Evolutionary conservation across 2,113 vertebrate genomes (phyloP).

Genomic region (Aramus guarauna): DNA sequence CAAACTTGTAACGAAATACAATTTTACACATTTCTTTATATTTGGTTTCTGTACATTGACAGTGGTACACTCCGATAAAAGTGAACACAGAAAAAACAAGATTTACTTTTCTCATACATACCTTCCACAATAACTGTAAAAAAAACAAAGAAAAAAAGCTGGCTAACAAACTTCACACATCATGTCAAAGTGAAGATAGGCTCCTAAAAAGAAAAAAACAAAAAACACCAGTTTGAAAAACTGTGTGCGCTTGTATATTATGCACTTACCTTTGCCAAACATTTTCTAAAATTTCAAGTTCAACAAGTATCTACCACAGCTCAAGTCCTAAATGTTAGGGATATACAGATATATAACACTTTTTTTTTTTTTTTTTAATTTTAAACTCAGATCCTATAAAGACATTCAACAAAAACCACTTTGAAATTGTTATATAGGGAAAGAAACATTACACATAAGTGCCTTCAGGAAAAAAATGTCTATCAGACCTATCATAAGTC

Average conservation of each 20-base stretch:
- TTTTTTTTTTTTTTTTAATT: neutral
- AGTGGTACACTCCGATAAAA: neutral
- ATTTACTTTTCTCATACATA: conserved; percentile 1
- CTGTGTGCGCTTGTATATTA: accelerated
- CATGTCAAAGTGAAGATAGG: conserved; percentile 25
- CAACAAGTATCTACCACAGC: neutral
- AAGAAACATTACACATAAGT: neutral
- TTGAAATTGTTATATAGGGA: neutral
- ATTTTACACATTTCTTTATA: neutral
- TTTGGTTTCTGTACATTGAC: neutral
- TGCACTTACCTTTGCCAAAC: neutral
- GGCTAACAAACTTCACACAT: conserved; percentile 38
- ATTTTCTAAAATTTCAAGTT: neutral
- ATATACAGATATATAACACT: neutral
- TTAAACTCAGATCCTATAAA: neutral
- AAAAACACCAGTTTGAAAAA: neutral
- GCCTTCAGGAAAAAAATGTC: neutral
- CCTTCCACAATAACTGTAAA: conserved; percentile 32
- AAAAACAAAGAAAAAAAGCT: neutral
- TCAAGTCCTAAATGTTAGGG: neutral
- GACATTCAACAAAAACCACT: neutral
- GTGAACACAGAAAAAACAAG: neutral
- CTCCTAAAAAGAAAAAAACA: conserved; percentile 4
- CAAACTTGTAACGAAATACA: neutral
- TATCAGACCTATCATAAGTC: neutral